phyloP scores from a whole-genome alignment of 2,113 vertebrate genomes.

The Chelonoidis abingdonii region DNA sequence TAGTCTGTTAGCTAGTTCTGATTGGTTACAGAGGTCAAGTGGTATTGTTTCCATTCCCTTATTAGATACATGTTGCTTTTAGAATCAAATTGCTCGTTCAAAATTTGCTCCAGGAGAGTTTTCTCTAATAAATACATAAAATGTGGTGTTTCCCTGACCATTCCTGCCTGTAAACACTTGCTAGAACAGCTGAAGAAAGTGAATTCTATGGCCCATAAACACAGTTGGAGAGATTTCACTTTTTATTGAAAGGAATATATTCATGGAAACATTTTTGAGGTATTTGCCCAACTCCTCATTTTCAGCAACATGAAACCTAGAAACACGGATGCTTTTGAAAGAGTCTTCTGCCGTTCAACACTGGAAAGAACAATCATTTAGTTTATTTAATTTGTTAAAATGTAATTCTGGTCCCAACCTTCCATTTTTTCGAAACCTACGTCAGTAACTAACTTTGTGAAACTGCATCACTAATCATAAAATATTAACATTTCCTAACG shows the following conservation, averaged over 20 bases:
- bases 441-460: rapidly evolving
- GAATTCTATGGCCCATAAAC: not conserved
- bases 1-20: not conserved
- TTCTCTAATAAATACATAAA: conserved; percentile 1
- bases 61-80: not conserved
- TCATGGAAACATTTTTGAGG: not conserved
- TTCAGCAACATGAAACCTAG: rapidly evolving
- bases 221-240: not conserved
- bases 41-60: not conserved
- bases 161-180: not conserved
- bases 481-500: not conserved
- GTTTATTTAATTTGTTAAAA: not conserved
- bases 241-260: not conserved
- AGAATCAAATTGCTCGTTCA: not conserved
- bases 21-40: not conserved
- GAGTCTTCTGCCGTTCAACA: not conserved
- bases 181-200: not conserved
- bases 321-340: not conserved
- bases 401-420: not conserved
- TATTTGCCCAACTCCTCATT: not conserved
- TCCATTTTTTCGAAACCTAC: rapidly evolving
- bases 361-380: not conserved
- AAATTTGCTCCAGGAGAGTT: not conserved
- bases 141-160: not conserved
- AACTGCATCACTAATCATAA: not conserved